Evolutionary conservation across 2,113 vertebrate genomes (phyloP), one percentile per base, ranked within the genome.

Genomic region (Neogale vison): DNA sequence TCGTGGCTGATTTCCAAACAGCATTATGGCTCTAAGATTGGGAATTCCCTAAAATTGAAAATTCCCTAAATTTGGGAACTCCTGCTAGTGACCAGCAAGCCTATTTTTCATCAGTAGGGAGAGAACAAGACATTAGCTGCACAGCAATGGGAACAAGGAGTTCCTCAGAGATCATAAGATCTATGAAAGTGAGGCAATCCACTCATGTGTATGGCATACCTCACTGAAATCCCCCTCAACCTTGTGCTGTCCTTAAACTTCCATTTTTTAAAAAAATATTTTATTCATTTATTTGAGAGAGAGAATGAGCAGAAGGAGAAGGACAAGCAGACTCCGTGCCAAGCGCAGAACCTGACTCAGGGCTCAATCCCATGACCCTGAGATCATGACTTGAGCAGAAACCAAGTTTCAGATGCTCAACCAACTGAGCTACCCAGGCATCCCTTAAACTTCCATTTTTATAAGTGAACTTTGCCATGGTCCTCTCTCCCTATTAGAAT

Each of bases 161-260:
- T 3, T 26, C n/a, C 17, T 69, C n/a, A 36, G 52, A 63, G 39
- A 17, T 26, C 36, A 3, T 26, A n/a, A 76, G 3, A 14, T 23
- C 4, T 17, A 4, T 18, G 39, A n/a, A 45, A 88, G 17, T 23
- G 47, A 59, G 29, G 12, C 10, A 55, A 7, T 24, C 4, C 11
- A 23, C 29, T 96, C 23, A 4, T 23, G 24, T 9, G 1, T 61
- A 34, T n/a, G 14, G 7, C 50, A 6, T 8, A 12, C 14, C 4
- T 18, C 0, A 1, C 11, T 2, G 20, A 81, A 47, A 20, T 24
- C 0, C 15, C 55, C 29, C 14, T 55, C 2, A 6, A 11, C 2
- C 18, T 23, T n/a, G 13, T 45, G 69, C 29, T 83, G 4, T 47
- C 71, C 52, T 91, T 80, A 55, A 36, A 57, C 42, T 47, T 24